phyloP scores from a whole-genome alignment of 1,140 invertebrate genomes.

The Leptestheria dahalacensis region DNA sequence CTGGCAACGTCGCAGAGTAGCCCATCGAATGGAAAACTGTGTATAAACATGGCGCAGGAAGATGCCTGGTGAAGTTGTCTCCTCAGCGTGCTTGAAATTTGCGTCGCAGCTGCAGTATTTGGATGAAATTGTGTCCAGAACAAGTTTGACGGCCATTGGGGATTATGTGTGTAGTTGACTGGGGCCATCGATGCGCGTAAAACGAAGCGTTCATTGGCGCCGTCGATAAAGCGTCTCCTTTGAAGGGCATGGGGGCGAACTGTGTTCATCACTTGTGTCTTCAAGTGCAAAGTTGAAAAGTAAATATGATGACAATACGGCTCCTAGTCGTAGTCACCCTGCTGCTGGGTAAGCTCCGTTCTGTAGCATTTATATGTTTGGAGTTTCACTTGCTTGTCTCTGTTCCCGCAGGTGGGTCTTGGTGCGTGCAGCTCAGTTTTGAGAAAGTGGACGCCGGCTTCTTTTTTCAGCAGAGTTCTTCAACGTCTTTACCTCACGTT shows the following conservation, averaged over 20 bases:
- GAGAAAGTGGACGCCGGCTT: conserved; percentile 79
- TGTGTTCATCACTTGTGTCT: neutral
- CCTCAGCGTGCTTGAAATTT: too few relatives aligned
- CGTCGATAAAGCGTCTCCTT: neutral
- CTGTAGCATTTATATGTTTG: too few relatives aligned
- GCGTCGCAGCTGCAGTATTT: too few relatives aligned
- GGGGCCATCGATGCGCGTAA: too few relatives aligned
- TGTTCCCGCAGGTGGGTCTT: conserved; percentile 6
- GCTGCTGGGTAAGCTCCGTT: too few relatives aligned
- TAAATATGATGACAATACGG: too few relatives aligned
- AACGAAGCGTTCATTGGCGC: too few relatives aligned
- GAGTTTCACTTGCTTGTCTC: too few relatives aligned
- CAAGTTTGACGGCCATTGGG: too few relatives aligned
- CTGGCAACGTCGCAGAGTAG: neutral
- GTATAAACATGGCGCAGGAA: neutral
- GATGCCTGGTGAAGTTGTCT: too few relatives aligned
- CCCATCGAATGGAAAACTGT: neutral
- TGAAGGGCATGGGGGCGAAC: neutral
- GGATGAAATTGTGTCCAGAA: too few relatives aligned
- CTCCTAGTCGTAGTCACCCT: too few relatives aligned
- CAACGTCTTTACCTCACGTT: conserved; percentile 36
- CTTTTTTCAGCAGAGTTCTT: conserved; percentile 59
- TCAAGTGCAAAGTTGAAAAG: neutral
- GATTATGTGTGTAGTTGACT: neutral
- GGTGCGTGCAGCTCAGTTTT: conserved; percentile 54